Base-by-base conservation (phyloP, 2,113 vertebrate species). In the Ptilonorhynchus violaceus region DNA sequence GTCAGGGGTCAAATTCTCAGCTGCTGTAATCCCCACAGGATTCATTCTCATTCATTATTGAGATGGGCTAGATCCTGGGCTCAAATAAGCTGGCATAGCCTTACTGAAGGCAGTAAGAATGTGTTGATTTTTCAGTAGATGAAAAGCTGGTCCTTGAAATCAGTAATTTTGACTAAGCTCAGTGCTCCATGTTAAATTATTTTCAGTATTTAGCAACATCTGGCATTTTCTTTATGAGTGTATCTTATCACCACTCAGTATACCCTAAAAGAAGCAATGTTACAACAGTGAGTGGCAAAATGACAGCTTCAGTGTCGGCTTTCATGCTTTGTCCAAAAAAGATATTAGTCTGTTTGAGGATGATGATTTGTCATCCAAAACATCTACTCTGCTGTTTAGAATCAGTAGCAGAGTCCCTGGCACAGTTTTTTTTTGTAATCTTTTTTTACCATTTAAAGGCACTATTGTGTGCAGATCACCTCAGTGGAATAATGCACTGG, bases 401-500 rank as follows among this genome's bases (percentile, higher is more conserved):
- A 47, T 94, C 79, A 96, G 76, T 84, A 82, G 46, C 88, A 83
- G 55, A 77, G 39, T 92, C 24, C 22, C 16, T 68, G 46, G 94
- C 86, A 96, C 82, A 68, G 52, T 92, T 87, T 66, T 83, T 42
- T 97, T 89, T 52, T 4, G 2, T 23, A 62, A 50, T 75, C 41
- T 56, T 76, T 97, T 82, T 90, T 91, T 90, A 94, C 74, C 49
- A 73, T 95, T 95, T 95, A 94, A 91, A 87, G 59, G 82, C 82
- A 93, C 82, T 97, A 64, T 83, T 81, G 67, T 83, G 62, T 73
- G 39, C 94, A 97, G 89, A 96, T 96, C 90, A 89, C 77, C 88
- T 94, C 93, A 64, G 91, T 89, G 89, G 91, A 95, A 97, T 97
- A 96, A 97, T 83, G 91, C 97, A 97, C 13, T 96, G 89, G 67